phyloP scores from a whole-genome alignment of 2,797 vertebrate species.

The Kryptolebias ocellatus region DNA sequence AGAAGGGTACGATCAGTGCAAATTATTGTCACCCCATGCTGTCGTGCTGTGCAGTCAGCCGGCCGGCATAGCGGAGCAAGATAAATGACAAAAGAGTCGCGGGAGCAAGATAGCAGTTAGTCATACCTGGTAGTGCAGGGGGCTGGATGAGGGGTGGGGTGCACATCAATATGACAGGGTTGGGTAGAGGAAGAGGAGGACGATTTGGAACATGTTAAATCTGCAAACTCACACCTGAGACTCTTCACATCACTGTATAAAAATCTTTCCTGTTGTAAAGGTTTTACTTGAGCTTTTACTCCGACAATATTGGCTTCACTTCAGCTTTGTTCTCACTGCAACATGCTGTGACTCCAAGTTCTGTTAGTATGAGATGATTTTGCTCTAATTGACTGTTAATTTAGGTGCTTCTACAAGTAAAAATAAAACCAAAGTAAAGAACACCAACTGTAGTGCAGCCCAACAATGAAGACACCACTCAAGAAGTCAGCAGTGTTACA shows the following conservation, averaged over 20 bases:
- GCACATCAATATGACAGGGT: constrained; percentile 68
- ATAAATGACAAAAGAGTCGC: constrained; percentile 83
- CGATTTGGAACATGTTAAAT: constrained; percentile 31
- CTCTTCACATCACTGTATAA: too few species aligned
- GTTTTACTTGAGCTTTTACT: neutral
- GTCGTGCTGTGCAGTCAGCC: constrained; percentile 85
- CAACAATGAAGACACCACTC: constrained; percentile 60
- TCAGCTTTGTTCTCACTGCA: too few species aligned
- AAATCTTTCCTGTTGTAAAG: neutral
- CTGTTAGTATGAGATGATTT: neutral
- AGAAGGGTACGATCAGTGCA: constrained; percentile 92
- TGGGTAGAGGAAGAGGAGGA: constrained; percentile 19
- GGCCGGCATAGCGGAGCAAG: constrained; percentile 79
- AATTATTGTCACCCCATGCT: constrained; percentile 90
- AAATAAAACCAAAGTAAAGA: constrained; percentile 30
- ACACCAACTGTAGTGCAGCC: constrained; percentile 25
- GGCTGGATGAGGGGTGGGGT: constrained; percentile 57
- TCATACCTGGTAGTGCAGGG: constrained; percentile 84
- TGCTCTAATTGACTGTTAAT: neutral
- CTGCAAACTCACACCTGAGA: constrained; percentile 3
- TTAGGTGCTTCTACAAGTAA: neutral
- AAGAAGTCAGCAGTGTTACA: constrained; percentile 63
- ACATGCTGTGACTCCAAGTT: neutral
- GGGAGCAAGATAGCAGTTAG: constrained; percentile 82
- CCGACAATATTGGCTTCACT: neutral